Percentiles rank a stretch among this genome's conserved stretches.
These are phyloP conservation scores for Cheilosia scutellata DNA, from an alignment of 2,888 invertebrate genomes.

Conservation along the genomic window DNA sequence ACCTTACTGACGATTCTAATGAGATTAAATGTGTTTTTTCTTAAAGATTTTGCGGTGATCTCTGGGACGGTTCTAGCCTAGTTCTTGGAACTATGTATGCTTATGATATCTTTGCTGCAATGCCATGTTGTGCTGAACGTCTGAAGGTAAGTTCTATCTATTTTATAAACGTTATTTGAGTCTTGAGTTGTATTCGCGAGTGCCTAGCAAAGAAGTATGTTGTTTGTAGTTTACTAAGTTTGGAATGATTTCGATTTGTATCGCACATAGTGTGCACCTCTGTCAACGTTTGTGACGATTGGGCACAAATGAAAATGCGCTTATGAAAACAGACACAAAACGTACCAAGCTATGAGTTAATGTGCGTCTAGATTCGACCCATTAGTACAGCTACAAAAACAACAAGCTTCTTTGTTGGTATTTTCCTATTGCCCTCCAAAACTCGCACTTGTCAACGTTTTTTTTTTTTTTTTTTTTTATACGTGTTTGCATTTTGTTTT, in stretches of 20 bases:
- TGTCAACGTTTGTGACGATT: too few relatives aligned
- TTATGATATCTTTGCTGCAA: slow-evolving; percentile 98
- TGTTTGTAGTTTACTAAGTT: neutral
- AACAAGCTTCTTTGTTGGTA: neutral
- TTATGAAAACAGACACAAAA: too few relatives aligned
- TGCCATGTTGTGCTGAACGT: slow-evolving; percentile 97
- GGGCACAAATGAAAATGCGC: too few relatives aligned
- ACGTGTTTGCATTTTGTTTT: slow-evolving; percentile 40
- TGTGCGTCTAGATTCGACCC: too few relatives aligned
- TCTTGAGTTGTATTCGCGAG: neutral
- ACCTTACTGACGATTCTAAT: neutral
- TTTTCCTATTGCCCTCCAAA: neutral
- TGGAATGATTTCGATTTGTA: neutral
- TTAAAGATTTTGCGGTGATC: slow-evolving; percentile 89
- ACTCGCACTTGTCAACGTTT: neutral
- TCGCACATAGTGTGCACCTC: neutral
- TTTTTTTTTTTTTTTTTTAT: neutral
- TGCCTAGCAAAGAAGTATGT: neutral
- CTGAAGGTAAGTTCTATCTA: slow-evolving; percentile 88
- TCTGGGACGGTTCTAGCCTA: slow-evolving; percentile 96
- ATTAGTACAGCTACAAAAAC: neutral
- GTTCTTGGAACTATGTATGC: slow-evolving; percentile 99
- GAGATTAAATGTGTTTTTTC: neutral
- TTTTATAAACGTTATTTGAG: neutral
- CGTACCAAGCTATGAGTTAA: too few relatives aligned